Evolutionary conservation across 2,797 vertebrate genomes (phyloP), one percentile per base, ranked within the genome.

Genomic region (Sibirionetta formosa): DNA sequence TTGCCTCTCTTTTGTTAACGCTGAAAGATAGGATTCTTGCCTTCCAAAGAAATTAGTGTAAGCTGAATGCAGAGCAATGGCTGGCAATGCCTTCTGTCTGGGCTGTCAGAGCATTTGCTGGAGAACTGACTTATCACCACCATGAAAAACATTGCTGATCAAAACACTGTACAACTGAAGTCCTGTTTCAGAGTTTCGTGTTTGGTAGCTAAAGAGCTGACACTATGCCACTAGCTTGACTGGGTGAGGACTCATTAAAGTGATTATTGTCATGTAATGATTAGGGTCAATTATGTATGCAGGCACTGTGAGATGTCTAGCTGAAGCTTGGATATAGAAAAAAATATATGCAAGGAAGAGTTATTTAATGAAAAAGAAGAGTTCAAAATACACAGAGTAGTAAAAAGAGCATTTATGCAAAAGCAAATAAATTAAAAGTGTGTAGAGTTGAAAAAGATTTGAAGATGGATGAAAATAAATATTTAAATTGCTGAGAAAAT

Each of bases 331-430:
- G 20, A 56, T 16, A 23, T 4, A 63, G 46, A 42, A 91, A 66
- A 80, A 14, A 48, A 31, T 17, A 5, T 3, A n/a, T 11, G 6
- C 61, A 70, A 48, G 11, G 5, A 76, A 82, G 14, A 8, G 31
- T 82, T 73, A 7, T 14, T 83, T 82, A 61, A 71, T 86, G 82
- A 86, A 83, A 11, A 54, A 38, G 7, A 35, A 24, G 31, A 90
- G 10, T 69, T 86, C 48, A 75, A 64, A 90, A 44, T 3, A 3
- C 22, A 3, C 3, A 51, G 33, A 60, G n/a, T 18, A 81, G 46
- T 61, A 63, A 92, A 92, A 64, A 78, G 40, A 29, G 6, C 22
- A 80, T 76, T 88, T 88, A 63, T 61, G 40, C 19, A 83, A 85
- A 86, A 88, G 11, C 1, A 3, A 82, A 15, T 75, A 53, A 58